Evolutionary conservation across 2,888 invertebrate species (phyloP).

Genomic region (Synergus umbraculus): DNA sequence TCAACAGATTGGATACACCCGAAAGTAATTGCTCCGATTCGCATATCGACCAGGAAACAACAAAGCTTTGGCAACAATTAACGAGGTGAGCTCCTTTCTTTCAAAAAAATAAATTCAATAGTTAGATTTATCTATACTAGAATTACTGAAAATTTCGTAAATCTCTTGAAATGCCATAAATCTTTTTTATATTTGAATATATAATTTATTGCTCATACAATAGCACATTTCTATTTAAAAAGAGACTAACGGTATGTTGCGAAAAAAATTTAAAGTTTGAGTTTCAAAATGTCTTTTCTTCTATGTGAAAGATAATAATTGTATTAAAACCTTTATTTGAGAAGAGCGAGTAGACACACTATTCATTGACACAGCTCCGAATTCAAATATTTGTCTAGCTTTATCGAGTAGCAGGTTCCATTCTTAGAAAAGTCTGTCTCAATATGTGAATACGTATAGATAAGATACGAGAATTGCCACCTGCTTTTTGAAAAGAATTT

Average conservation of each 20-base stretch:
- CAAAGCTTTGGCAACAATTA: conserved; percentile 68
- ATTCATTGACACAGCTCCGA: conserved; percentile 32
- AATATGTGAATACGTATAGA: conserved; percentile 44
- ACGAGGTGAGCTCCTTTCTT: conserved; percentile 54
- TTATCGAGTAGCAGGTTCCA: conserved; percentile 35
- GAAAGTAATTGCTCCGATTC: conserved; percentile 76
- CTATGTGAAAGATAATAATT: background rate
- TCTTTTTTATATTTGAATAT: no score
- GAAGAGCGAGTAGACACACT: conserved; percentile 8
- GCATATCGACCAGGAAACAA: conserved; percentile 72
- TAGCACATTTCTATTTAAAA: no score
- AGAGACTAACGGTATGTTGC: no score
- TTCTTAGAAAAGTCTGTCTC: conserved; percentile 20
- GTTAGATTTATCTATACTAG: background rate
- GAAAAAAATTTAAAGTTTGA: background rate
- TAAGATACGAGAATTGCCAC: conserved; percentile 50
- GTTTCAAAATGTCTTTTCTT: background rate
- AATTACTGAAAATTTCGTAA: no score
- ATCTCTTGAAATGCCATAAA: background rate
- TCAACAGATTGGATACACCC: conserved; percentile 75
- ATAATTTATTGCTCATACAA: no score
- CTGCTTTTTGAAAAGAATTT: conserved; percentile 38
- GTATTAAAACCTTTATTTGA: background rate
- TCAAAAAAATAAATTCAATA: background rate
- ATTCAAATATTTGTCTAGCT: conserved; percentile 30